These are phyloP conservation scores for Prionailurus viverrinus DNA, from an alignment of 2,113 vertebrate genomes.

Conservation along the genomic window DNA sequence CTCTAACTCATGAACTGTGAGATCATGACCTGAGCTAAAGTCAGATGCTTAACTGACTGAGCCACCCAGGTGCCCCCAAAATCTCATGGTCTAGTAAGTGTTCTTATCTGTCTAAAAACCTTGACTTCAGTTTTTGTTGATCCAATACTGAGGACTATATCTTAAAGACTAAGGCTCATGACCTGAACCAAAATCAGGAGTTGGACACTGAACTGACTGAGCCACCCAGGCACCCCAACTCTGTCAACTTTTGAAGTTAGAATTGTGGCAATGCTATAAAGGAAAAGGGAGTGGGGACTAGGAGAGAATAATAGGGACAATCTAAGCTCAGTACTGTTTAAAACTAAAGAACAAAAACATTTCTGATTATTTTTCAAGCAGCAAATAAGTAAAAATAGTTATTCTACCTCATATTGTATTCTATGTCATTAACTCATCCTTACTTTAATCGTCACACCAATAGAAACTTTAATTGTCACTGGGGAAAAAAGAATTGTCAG, in stretches of 20 bases:
- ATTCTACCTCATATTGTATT: background rate
- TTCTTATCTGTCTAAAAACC: background rate
- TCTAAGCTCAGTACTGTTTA: background rate
- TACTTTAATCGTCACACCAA: background rate
- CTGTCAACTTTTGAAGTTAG: slow-evolving; percentile 16
- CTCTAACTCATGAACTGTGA: too few relatives aligned
- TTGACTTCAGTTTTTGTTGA: background rate
- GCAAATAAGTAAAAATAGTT: background rate
- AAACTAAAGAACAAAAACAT: slow-evolving; percentile 26
- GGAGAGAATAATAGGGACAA: background rate
- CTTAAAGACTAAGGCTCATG: background rate
- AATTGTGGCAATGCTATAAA: background rate
- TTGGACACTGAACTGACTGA: background rate
- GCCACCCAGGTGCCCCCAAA: too few relatives aligned
- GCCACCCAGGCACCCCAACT: background rate
- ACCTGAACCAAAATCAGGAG: background rate
- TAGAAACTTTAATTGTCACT: background rate
- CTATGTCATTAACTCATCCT: background rate
- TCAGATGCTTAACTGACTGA: too few relatives aligned
- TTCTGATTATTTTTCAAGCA: background rate
- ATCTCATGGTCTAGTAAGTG: background rate
- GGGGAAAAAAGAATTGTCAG: background rate
- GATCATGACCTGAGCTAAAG: too few relatives aligned
- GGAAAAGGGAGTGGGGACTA: background rate
- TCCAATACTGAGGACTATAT: background rate